phyloP scores from a whole-genome alignment of 2,113 vertebrate species.

The Ivindomyrus marchei region DNA sequence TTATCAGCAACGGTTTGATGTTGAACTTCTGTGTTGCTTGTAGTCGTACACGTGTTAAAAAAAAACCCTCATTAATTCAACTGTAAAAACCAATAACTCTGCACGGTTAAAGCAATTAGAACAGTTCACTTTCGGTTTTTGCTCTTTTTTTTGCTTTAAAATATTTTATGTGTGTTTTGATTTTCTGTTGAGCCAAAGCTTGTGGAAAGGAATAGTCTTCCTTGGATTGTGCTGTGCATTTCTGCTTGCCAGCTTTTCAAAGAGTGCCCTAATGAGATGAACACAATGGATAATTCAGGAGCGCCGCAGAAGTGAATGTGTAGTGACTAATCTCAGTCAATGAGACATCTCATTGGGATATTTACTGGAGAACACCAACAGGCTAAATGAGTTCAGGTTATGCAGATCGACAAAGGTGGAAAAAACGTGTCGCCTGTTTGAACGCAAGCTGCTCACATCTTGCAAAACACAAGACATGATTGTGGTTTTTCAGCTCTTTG shows the following conservation, averaged over 20 bases:
- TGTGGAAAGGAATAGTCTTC: background rate
- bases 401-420: background rate
- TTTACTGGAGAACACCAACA: background rate
- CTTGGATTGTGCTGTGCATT: background rate
- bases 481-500: background rate
- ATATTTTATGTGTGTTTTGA: conserved; percentile 2
- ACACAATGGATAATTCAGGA: background rate
- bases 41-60: background rate
- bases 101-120: background rate
- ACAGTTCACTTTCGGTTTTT: background rate
- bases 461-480: conserved; percentile 1
- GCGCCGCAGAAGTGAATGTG: background rate
- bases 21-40: conserved; percentile 11
- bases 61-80: background rate
- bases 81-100: conserved; percentile 13
- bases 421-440: background rate
- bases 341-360: background rate
- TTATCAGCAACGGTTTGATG: conserved; percentile 25
- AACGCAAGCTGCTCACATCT: conserved; percentile 7
- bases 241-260: background rate
- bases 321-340: conserved; percentile 6
- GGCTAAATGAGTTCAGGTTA: background rate
- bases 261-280: background rate
- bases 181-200: background rate
- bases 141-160: background rate